These are phyloP conservation scores for Varroa destructor DNA, from an alignment of 1,140 invertebrate species.

Conservation along the genomic window DNA sequence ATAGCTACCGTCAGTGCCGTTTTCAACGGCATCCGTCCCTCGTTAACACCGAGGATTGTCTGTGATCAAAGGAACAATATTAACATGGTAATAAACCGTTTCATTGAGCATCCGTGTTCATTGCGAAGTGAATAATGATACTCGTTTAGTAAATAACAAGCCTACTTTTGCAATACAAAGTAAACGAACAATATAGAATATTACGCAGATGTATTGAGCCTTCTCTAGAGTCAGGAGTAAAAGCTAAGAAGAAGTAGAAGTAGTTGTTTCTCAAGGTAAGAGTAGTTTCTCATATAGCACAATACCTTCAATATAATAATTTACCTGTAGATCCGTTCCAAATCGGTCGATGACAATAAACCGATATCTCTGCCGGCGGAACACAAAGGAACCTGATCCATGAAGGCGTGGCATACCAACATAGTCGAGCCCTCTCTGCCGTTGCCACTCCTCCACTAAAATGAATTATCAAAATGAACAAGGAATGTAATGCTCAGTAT, in stretches of 20 bases:
- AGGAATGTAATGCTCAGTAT: neutral
- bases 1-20: conserved; percentile 20
- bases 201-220: no score
- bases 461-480: neutral
- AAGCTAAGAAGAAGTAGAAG: no score
- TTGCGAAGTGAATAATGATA: no score
- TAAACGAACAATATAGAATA: no score
- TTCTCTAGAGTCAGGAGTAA: no score
- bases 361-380: conserved; percentile 57
- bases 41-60: conserved; percentile 19
- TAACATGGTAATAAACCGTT: neutral
- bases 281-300: no score
- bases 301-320: neutral
- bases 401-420: conserved; percentile 76
- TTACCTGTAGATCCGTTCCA: conserved; percentile 70
- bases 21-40: conserved; percentile 13
- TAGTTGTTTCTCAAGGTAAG: no score
- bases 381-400: conserved; percentile 62
- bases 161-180: no score
- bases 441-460: conserved; percentile 63
- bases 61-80: neutral
- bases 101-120: neutral
- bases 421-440: conserved; percentile 51
- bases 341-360: conserved; percentile 83
- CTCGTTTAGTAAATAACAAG: no score